A percentile compares a stretch with the other conserved stretches of the same genome.
phyloP scores from a whole-genome alignment of 2,797 vertebrate genomes.

The Fistularia tabacaria region DNA sequence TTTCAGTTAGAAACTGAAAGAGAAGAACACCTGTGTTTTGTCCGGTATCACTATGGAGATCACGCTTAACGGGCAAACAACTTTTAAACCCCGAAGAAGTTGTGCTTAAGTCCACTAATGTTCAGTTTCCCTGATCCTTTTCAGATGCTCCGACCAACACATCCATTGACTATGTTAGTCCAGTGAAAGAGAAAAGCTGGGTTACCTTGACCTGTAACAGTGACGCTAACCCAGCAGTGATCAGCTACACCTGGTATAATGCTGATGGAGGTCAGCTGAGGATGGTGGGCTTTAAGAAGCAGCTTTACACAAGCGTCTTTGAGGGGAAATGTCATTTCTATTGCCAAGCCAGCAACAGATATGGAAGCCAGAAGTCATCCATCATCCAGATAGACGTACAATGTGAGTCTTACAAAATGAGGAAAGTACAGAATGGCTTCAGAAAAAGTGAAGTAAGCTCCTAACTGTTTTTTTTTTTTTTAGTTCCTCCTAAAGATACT shows the following conservation, averaged over 20 bases:
- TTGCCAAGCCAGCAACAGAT: conserved; percentile 49
- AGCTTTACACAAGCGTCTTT: conserved; percentile 11
- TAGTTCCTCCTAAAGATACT: conserved; percentile 62
- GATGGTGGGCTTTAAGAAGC: conserved; percentile 15
- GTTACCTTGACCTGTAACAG: conserved; percentile 55
- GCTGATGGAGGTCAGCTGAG: conserved; percentile 32
- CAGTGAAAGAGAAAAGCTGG: conserved; percentile 43
- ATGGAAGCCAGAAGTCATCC: conserved; percentile 61
- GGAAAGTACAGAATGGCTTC: not conserved
- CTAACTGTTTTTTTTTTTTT: conserved; percentile 5
- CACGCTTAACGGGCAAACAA: too few relatives aligned
- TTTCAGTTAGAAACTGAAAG: too few relatives aligned
- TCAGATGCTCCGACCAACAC: conserved; percentile 63
- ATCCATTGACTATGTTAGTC: conserved; percentile 30
- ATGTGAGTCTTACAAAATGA: conserved; percentile 48
- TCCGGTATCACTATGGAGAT: too few relatives aligned
- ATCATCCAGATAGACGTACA: conserved; percentile 46
- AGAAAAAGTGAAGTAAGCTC: not conserved
- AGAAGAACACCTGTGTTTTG: too few relatives aligned
- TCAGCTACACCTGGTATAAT: conserved; percentile 57
- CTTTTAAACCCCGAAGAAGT: too few relatives aligned
- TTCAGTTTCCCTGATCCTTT: not conserved
- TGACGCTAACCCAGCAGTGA: conserved; percentile 49
- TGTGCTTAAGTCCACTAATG: too few relatives aligned
- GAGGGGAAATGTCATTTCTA: conserved; percentile 43